Conservation (phyloP, 2,888 invertebrate species). For the Nomada ferruginata region DNA sequence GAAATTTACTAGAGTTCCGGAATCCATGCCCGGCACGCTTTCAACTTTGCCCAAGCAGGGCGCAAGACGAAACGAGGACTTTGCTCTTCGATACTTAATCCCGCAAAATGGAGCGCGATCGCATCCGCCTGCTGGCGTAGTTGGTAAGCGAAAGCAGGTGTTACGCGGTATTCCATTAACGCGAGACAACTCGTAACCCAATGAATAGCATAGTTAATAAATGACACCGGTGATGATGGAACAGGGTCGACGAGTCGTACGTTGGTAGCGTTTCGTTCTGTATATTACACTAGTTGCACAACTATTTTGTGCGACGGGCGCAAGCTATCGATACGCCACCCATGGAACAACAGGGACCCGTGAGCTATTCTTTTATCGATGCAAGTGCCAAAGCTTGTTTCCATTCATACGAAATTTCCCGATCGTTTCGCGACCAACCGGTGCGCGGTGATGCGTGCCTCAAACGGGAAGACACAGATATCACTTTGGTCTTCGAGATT, state of each 20-base stretch:
- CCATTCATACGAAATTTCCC: slow-evolving; percentile 13
- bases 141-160: slow-evolving; percentile 33
- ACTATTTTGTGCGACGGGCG: slow-evolving; percentile 39
- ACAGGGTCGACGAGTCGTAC: slow-evolving; percentile 46
- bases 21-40: neutral
- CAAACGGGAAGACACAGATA: slow-evolving; percentile 25
- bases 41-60: neutral
- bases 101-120: slow-evolving; percentile 17
- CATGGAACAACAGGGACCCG: slow-evolving; percentile 14
- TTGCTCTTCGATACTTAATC: slow-evolving; percentile 31
- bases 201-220: slow-evolving; percentile 53
- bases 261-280: slow-evolving; percentile 47
- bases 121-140: neutral
- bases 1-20: neutral
- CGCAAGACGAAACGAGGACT: slow-evolving; percentile 14
- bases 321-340: slow-evolving; percentile 45
- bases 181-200: slow-evolving; percentile 46
- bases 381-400: neutral
- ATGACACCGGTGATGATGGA: slow-evolving; percentile 40
- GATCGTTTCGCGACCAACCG: neutral
- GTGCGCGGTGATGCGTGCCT: neutral
- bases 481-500: slow-evolving; percentile 59
- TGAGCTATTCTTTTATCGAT: slow-evolving; percentile 27
- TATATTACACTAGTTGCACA: slow-evolving; percentile 48
- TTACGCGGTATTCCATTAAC: slow-evolving; percentile 48